Evolutionary conservation across 1,140 invertebrate species (phyloP).

Genomic region (Atta cephalotes): DNA sequence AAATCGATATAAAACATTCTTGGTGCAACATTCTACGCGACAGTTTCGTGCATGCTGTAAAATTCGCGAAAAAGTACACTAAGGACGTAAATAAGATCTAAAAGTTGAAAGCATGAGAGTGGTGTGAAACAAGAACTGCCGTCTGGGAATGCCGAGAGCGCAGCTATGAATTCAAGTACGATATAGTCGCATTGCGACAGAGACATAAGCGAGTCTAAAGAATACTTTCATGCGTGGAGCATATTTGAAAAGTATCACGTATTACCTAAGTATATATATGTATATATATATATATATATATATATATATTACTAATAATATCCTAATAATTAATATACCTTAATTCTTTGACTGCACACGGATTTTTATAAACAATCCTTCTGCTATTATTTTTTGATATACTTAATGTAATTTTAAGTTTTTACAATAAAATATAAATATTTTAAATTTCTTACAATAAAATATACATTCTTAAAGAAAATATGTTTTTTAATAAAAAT

Average conservation of each 20-base stretch:
- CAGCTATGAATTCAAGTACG: conserved; percentile 80
- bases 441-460: too few relatives aligned
- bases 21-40: background rate
- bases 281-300: too few relatives aligned
- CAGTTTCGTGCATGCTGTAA: background rate
- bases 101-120: conserved; percentile 65
- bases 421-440: too few relatives aligned
- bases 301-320: background rate
- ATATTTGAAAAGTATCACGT: background rate
- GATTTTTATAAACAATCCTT: too few relatives aligned
- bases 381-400: too few relatives aligned
- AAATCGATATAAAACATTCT: background rate
- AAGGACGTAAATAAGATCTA: conserved; percentile 71
- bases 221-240: conserved; percentile 46
- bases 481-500: too few relatives aligned
- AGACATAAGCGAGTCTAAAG: conserved; percentile 31
- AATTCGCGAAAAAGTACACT: conserved; percentile 48
- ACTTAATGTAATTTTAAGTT: too few relatives aligned
- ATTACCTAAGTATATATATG: too few relatives aligned
- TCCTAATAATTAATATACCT: background rate
- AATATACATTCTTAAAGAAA: too few relatives aligned
- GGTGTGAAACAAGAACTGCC: conserved; percentile 76
- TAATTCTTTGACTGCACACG: too few relatives aligned
- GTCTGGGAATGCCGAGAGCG: conserved; percentile 81
- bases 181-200: conserved; percentile 61